Conservation (phyloP, 2,888 invertebrate genomes). For the Metalampra italica region DNA sequence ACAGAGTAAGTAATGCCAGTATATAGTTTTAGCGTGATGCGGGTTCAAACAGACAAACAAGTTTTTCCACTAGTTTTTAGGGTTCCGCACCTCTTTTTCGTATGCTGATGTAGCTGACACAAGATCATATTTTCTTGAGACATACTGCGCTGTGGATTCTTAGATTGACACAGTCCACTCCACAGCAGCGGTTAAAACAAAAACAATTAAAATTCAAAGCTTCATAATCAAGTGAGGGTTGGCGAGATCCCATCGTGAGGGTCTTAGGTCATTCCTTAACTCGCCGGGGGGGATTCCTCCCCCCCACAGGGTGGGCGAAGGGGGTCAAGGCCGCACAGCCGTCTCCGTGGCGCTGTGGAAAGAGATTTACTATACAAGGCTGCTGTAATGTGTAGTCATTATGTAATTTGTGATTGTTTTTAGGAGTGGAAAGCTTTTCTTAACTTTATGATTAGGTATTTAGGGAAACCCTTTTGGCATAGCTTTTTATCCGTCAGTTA, state of each 20-base stretch:
- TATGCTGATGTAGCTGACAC: no score
- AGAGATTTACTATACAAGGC: neutral
- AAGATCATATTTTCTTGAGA: no score
- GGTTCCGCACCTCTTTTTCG: no score
- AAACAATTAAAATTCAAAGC: neutral
- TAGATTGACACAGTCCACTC: no score
- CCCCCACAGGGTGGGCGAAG: slow-evolving; percentile 1
- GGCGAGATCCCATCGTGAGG: slow-evolving; percentile 26
- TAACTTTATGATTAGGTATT: no score
- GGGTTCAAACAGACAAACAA: no score
- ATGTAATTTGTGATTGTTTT: neutral
- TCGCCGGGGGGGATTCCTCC: neutral
- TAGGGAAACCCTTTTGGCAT: no score
- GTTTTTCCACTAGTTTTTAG: no score
- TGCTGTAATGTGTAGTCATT: neutral
- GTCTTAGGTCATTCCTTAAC: slow-evolving; percentile 40
- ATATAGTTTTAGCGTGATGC: no score
- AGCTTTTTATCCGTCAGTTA: no score
- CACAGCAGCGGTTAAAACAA: neutral
- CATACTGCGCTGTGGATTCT: no score
- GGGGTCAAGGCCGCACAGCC: slow-evolving; percentile 20
- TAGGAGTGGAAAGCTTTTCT: neutral
- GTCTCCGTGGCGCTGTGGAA: slow-evolving; percentile 32
- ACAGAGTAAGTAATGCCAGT: no score
- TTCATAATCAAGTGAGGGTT: slow-evolving; percentile 7